phyloP scores from a whole-genome alignment of 2,797 vertebrate species.

The Gambusia yucatana region DNA sequence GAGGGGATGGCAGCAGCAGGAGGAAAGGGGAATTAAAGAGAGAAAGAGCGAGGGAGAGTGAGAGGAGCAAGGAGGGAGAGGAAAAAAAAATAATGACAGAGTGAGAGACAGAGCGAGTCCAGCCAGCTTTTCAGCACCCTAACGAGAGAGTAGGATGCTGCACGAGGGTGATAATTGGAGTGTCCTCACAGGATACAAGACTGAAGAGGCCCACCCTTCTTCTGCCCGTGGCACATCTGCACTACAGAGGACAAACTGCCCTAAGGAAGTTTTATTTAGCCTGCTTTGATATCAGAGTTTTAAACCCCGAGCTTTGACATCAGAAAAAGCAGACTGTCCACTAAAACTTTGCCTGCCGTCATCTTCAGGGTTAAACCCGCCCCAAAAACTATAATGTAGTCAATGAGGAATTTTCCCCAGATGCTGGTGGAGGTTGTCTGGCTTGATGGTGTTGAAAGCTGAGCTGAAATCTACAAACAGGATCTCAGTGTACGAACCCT shows the following conservation, averaged over 20 bases:
- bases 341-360: background rate
- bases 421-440: background rate
- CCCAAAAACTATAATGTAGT: background rate
- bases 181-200: constrained; percentile 27
- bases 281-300: constrained; percentile 6
- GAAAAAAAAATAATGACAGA: constrained; percentile 12
- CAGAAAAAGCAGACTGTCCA: background rate
- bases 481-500: background rate
- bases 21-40: constrained; percentile 24
- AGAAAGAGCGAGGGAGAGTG: constrained; percentile 7
- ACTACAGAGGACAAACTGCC: constrained; percentile 27
- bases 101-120: constrained; percentile 21
- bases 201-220: constrained; percentile 29
- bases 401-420: background rate
- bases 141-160: constrained; percentile 26
- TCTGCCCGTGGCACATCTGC: constrained; percentile 25
- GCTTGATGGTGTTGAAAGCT: background rate
- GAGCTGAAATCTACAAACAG: background rate
- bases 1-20: constrained; percentile 1
- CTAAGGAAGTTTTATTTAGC: background rate
- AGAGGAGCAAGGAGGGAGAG: constrained; percentile 15
- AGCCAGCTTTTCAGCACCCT: constrained; percentile 20
- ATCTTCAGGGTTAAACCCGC: background rate
- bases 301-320: constrained; percentile 5
- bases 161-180: constrained; percentile 58